These are phyloP conservation scores for Suillia variegata DNA, from an alignment of 2,888 invertebrate species.

Conservation along the genomic window DNA sequence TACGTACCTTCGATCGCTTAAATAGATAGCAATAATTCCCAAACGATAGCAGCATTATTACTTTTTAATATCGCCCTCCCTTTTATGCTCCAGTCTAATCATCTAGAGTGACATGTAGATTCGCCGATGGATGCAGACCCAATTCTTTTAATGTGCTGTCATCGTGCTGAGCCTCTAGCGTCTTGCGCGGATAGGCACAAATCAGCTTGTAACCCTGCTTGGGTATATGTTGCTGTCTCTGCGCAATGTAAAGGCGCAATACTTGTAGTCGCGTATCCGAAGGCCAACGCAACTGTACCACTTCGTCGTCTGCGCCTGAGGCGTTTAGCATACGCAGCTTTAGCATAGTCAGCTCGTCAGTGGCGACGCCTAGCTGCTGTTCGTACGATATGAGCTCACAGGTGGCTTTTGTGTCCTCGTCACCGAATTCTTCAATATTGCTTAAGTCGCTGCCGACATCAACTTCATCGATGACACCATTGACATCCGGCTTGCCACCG, in stretches of 20 bases:
- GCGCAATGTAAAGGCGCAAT: conserved; percentile 51
- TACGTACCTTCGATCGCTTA: no score
- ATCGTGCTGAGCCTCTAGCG: conserved; percentile 51
- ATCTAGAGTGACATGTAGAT: conserved; percentile 57
- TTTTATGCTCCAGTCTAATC: conserved; percentile 39
- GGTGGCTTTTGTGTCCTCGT: conserved; percentile 40
- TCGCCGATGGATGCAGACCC: conserved; percentile 59
- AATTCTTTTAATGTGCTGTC: conserved; percentile 51
- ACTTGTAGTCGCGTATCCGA: conserved; percentile 54
- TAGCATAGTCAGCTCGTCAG: conserved; percentile 48
- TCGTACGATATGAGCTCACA: conserved; percentile 43
- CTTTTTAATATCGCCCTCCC: no score
- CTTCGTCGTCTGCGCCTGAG: conserved; percentile 47
- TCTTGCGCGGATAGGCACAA: conserved; percentile 57
- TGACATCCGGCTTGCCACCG: conserved; percentile 14
- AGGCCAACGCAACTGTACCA: conserved; percentile 59
- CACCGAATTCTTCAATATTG: conserved; percentile 47
- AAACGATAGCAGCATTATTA: no score
- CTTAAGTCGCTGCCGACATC: conserved; percentile 39
- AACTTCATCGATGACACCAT: conserved; percentile 17
- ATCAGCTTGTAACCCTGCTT: conserved; percentile 57
- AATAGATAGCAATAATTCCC: no score
- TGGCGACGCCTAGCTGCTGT: conserved; percentile 39
- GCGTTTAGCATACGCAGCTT: conserved; percentile 52
- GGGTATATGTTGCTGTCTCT: conserved; percentile 54